Evolutionary conservation across 2,113 vertebrate species (phyloP), one percentile per base, ranked within the genome.

Genomic region (Limnothrissa miodon): DNA sequence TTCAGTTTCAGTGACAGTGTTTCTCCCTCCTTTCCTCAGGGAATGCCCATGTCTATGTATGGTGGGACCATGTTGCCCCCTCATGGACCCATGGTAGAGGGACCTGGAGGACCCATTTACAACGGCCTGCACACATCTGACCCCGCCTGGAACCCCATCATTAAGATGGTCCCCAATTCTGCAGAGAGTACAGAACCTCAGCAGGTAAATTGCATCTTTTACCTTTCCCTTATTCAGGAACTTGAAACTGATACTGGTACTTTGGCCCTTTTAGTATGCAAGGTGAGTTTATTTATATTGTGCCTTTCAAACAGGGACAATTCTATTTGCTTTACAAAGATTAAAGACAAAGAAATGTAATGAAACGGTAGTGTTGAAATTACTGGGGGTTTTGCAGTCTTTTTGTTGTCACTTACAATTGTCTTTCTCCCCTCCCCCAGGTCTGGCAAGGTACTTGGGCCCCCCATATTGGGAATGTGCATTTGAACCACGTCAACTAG

Each of bases 401-500:
- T 36, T 80, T 53, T 21, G 51, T 93, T 92, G 90, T 92, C 91
- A 85, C 90, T 15, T 70, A 29, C 7, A 2, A 33, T 36, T 29
- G 13, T 33, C 29, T 17, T 9, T 74, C 66, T 74, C 19, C 36
- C 11, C 33, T n/a, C 66, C 33, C 95, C 87, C 95, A 99, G 98
- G 97, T 99, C 94, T 99, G 98, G 98, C 97, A 97, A 92, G 97
- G 97, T 92, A 98, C 98, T 92, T 99, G 98, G 98, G 97, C 97
- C 89, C 98, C 98, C 93, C 98, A 98, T 92, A 97, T 99, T 94
- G 97, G 97, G 94, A 99, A 97, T 87, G 96, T 99, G 94, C 98
- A 99, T 95, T 95, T 99, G 96, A 99, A 99, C 95, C 98, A 99
- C 91, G 97, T 99, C 96, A 99, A 99, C 95, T 99, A 96, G 82